Evolutionary conservation across 2,888 invertebrate genomes (phyloP).

Genomic region (Rhaphigaster nebulosa): DNA sequence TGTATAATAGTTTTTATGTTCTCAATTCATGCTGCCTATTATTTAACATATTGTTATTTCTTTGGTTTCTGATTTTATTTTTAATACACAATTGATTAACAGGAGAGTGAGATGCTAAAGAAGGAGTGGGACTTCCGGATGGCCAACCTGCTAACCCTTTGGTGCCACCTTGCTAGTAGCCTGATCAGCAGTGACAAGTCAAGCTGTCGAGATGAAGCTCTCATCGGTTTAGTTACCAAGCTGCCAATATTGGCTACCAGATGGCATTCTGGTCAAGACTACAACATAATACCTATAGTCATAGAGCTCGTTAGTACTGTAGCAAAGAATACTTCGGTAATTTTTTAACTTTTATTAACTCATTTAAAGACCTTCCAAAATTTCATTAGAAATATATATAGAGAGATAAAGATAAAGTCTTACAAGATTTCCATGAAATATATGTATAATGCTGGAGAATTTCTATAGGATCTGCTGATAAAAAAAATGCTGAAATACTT

Average conservation of each 20-base stretch:
- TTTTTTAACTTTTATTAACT: conserved; percentile 24
- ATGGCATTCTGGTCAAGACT: conserved; percentile 55
- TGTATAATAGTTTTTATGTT: too few relatives aligned
- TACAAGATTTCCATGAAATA: too few relatives aligned
- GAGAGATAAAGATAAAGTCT: too few relatives aligned
- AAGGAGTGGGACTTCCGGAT: conserved; percentile 15
- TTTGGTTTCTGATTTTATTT: neutral
- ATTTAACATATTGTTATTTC: neutral
- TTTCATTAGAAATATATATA: too few relatives aligned
- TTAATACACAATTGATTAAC: neutral
- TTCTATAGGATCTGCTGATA: too few relatives aligned
- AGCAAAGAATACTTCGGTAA: conserved; percentile 60
- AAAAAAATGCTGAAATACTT: too few relatives aligned
- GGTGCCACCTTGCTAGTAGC: conserved; percentile 58
- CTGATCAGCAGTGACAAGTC: conserved; percentile 58
- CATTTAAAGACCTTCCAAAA: too few relatives aligned
- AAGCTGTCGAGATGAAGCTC: conserved; percentile 57
- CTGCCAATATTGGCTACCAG: conserved; percentile 36
- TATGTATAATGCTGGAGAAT: too few relatives aligned
- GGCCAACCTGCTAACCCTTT: conserved; percentile 54
- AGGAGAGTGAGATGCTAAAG: conserved; percentile 15
- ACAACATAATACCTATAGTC: conserved; percentile 57
- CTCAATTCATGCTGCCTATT: too few relatives aligned
- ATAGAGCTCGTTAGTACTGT: conserved; percentile 59
- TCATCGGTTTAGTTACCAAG: conserved; percentile 51